phyloP scores from a whole-genome alignment of 2,797 vertebrate genomes.

The Tenualosa ilisha region DNA sequence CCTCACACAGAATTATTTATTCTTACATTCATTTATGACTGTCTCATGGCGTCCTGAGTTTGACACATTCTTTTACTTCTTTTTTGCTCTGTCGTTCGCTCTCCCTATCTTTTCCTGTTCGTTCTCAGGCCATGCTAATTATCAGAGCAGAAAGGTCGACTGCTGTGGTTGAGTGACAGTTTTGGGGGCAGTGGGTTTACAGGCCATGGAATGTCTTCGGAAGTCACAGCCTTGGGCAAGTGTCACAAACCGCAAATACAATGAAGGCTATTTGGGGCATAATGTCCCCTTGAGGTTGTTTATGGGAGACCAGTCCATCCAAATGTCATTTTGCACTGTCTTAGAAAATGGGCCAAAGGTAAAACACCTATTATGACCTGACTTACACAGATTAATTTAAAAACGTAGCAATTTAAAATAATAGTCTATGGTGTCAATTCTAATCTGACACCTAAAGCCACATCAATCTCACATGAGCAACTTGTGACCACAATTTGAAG shows the following conservation, averaged over 20 bases:
- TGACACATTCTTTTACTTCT: background rate
- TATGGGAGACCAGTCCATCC: background rate
- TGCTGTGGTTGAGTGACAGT: conserved; percentile 5
- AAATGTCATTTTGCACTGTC: background rate
- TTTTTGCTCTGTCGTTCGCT: background rate
- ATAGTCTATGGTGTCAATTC: background rate
- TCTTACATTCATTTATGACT: too few relatives aligned
- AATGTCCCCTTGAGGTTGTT: background rate
- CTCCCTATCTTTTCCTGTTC: background rate
- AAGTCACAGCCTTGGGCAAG: background rate
- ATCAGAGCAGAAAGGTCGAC: background rate
- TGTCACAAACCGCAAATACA: background rate
- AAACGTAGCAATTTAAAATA: background rate
- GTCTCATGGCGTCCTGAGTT: too few relatives aligned
- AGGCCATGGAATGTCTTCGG: background rate
- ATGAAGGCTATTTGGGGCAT: background rate
- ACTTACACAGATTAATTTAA: background rate
- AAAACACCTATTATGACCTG: background rate
- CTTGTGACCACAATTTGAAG: background rate
- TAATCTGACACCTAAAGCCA: background rate
- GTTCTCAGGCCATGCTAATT: conserved; percentile 8
- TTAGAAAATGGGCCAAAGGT: background rate
- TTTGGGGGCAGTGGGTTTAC: conserved; percentile 13
- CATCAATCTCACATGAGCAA: background rate
- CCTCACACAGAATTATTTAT: too few relatives aligned